Evolutionary conservation across 2,797 vertebrate genomes (phyloP), one percentile per base, ranked within the genome.

Genomic region (Gymnothorax javanicus): DNA sequence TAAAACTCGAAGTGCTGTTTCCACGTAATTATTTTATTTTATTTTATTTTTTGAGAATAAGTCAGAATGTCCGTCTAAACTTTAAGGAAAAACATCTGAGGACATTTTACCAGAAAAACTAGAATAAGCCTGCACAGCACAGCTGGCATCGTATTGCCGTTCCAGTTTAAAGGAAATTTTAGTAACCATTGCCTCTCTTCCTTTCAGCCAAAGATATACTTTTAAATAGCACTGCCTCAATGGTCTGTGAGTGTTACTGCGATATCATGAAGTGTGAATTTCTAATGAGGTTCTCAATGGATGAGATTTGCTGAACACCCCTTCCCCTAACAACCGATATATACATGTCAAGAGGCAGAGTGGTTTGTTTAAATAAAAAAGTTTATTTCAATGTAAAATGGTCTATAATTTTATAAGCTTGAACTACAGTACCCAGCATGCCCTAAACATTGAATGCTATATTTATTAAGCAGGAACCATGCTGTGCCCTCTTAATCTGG

Each of bases 351-450:
- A 87, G 82, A 89, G 52, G 57, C 56, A 86, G 52, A 50, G 64
- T 12, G 33, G 77, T 85, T 85, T 1, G 75, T 94, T 95, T 95
- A 90, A 93, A 94, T 95, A 95, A 96, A 94, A 95, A 96, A 96
- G 94, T 93, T 96, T 96, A 95, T 96, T 96, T 96, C 94, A 95
- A 96, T 95, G 95, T 95, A 96, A 96, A 96, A 96, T 94, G 94
- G 95, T 90, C 92, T 96, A 89, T 95, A 97, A 95, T 95, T 94
- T 94, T 93, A 73, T 94, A 92, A 93, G 92, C 92, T 94, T 90
- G 94, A 89, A 96, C 94, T 96, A 95, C 94, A 93, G 94, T 96
- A 94, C 94, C 94, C 94, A 93, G 94, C 95, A 96, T 97, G 96
- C 97, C 96, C 95, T 96, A 93, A 95, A 96, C 95, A 96, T 92